Base-by-base conservation (phyloP, 1,140 invertebrate species). In the Apis cerana region DNA sequence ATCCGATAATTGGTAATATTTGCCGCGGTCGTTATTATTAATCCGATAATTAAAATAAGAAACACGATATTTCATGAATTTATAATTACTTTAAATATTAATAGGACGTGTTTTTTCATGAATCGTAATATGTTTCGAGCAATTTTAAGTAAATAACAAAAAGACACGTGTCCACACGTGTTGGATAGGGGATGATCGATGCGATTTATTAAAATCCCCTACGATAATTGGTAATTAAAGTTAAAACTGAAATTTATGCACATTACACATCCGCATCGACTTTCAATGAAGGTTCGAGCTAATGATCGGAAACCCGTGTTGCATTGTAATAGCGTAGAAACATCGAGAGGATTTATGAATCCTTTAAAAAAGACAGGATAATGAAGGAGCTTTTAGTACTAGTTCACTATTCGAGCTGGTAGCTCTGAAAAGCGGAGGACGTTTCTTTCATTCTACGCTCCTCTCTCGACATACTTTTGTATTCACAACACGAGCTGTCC, bases 291-390 rank as follows among this genome's bases (percentile, higher is more conserved):
- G 52, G 15, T 27, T n/a, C 67, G 21, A n/a, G 43, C 67, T 68
- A 70, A 52, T 70, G 69, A 71, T 54, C 52, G 52, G 23, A 71
- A 12, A 15, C n/a, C 54, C 10, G 13, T 19, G 33, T 70, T 70
- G 23, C 12, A 43, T 12, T 19, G 33, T 54, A 70, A 52, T 10
- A 23, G 69, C 5, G 27, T 15, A 13, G 70, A 56, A 71, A 71
- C 65, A 56, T 56, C 11, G 19, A 56, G 54, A 58, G 52, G 52
- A 72, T 72, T 72, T 72, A 72, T 58, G 70, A 72, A 72, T 72
- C 54, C 27, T 72, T 72, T 72, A 72, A 7, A 27, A 43, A 58
- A 58, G 54, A 10, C 19, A 58, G 54, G 70, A 72, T 72, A 72
- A 72, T 43, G 70, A 72, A 72, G 70, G 19, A 58, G 70, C 70